A percentile compares a stretch with the other conserved stretches of the same genome.
Conservation (phyloP, 2,797 vertebrate genomes). For the Pitangus sulphuratus region DNA sequence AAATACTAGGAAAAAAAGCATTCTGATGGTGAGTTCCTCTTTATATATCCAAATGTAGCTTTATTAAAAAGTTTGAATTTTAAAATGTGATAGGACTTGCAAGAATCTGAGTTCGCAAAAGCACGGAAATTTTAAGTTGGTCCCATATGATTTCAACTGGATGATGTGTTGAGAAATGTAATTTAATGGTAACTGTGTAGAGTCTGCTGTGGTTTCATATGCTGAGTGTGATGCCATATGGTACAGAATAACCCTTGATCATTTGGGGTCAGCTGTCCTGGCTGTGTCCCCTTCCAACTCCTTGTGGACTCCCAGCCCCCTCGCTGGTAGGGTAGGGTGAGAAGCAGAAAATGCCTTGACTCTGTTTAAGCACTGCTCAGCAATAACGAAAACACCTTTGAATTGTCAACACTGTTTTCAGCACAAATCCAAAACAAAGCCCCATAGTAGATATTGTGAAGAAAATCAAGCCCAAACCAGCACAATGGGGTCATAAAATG, state of each 20-base stretch:
- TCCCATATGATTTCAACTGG: not conserved
- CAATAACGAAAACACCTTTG: not conserved
- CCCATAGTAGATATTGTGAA: not conserved
- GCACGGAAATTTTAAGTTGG: not conserved
- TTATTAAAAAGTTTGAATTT: not conserved
- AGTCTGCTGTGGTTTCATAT: not conserved
- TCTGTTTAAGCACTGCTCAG: not conserved
- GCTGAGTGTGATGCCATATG: not conserved
- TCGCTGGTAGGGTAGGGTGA: accelerated
- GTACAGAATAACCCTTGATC: not conserved
- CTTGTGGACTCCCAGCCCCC: not conserved
- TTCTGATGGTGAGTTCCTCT: not conserved
- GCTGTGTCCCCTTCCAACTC: not conserved
- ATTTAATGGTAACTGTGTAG: not conserved
- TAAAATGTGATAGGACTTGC: not conserved
- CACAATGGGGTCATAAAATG: not conserved
- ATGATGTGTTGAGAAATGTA: not conserved
- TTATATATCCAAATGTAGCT: not conserved
- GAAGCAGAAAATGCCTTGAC: not conserved
- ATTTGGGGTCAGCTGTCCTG: not conserved
- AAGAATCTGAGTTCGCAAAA: not conserved
- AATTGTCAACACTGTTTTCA: not conserved
- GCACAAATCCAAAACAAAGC: not conserved
- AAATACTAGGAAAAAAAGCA: not conserved
- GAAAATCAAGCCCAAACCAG: not conserved